Base-by-base conservation (phyloP, 2,797 vertebrate species). In the Gallirallus australis region DNA sequence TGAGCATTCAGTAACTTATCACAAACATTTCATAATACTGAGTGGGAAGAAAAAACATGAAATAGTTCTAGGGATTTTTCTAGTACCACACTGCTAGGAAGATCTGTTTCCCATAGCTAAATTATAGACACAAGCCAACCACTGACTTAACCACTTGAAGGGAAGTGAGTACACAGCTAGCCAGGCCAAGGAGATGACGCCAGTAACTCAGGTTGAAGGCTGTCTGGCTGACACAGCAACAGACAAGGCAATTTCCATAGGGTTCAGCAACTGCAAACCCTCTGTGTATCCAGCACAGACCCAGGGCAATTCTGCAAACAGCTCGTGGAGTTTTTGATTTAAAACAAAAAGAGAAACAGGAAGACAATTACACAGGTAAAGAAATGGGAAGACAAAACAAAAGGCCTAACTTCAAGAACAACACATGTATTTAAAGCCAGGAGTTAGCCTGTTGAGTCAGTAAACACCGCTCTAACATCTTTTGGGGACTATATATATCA, bases 41-140 rank as follows among this genome's bases (percentile, higher is more conserved):
- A 93, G 92, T 78, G 45, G 85, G 77, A 93, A 70, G 48, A 48
- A 82, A 91, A 90, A 72, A 5, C 71, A 84, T 27, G 30, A 68
- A 86, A 89, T 39, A 76, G 79, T 96, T 96, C 83, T 82, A 96
- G 87, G 86, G 89, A 96, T 78, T 96, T 95, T 95, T 94, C 82
- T 60, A 73, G 79, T 61, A 82, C 53, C 88, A 75, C 75, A 70
- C 3, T 86, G 76, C 80, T 83, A 57, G 93, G 90, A 95, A 93
- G 86, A 92, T 71, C 31, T 90, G 75, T 84, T 96, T 96, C 93
- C 82, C 95, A 81, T 65, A 63, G 69, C 68, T 60, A 75, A 95
- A 95, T 94, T 79, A 95, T 56, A 96, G 90, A 75, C 77, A 93
- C 75, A 87, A 71, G 37, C 18, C 66, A 95, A 94, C 90, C 93